Conservation (phyloP, 1,140 invertebrate species). For the Callitettix versicolor region DNA sequence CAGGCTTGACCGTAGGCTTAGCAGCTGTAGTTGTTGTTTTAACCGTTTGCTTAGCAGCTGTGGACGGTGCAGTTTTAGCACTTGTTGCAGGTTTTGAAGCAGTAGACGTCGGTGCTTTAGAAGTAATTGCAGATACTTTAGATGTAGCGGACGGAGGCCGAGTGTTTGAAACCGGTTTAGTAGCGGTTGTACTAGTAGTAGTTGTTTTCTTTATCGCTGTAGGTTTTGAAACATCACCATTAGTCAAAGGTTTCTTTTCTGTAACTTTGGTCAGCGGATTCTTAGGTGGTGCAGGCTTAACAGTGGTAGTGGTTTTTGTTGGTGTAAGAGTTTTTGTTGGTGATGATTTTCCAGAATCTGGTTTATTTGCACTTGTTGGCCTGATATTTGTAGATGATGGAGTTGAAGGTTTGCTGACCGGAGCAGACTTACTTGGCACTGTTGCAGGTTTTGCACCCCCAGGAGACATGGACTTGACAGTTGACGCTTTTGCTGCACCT, state of each 20-base stretch:
- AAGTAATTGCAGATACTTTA: background rate
- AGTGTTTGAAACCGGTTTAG: background rate
- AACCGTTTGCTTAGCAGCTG: background rate
- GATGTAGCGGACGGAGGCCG: background rate
- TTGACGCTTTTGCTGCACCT: background rate
- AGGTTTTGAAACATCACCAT: conserved; percentile 1
- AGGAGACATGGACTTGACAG: too few relatives aligned
- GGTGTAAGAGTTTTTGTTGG: background rate
- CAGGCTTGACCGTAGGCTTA: background rate
- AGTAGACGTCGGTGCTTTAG: background rate
- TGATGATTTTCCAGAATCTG: background rate
- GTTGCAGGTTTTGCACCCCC: background rate
- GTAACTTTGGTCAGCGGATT: background rate
- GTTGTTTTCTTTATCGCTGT: background rate
- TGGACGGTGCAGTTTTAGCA: background rate
- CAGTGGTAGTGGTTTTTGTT: background rate
- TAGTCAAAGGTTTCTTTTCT: conserved; percentile 7
- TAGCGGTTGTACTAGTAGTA: background rate
- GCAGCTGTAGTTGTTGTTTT: background rate
- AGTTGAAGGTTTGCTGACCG: conserved; percentile 9
- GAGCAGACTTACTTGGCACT: background rate
- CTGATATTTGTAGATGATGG: conserved; percentile 12
- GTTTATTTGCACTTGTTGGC: background rate
- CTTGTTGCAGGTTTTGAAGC: background rate
- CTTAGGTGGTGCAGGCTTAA: background rate